Percentiles rank a stretch among this genome's conserved stretches.
phyloP scores from a whole-genome alignment of 2,113 vertebrate genomes.

The Sceloporus undulatus region DNA sequence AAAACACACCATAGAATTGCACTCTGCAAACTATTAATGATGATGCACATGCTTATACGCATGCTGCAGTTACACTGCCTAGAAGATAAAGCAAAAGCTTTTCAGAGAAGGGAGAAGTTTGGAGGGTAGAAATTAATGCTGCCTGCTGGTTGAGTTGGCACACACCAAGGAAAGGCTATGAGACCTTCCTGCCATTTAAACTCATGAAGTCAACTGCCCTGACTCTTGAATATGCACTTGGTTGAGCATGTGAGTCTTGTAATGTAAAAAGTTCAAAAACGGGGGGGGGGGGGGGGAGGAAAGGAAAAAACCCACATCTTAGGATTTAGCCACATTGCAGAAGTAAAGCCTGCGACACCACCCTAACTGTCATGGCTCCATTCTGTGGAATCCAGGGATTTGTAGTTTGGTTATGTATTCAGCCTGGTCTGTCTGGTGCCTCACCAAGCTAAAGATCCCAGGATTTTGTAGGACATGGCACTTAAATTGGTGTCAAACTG shows the following conservation, averaged over 20 bases:
- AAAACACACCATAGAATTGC: neutral
- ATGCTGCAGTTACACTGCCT: neutral
- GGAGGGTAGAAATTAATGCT: conserved; percentile 43
- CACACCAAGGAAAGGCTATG: conserved; percentile 54
- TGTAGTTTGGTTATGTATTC: too few relatives aligned
- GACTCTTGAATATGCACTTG: conserved; percentile 41
- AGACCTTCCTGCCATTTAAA: conserved; percentile 55
- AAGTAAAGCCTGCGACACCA: too few relatives aligned
- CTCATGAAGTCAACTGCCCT: conserved; percentile 56
- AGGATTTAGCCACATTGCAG: neutral
- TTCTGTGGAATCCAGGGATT: too few relatives aligned
- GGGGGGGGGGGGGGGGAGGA: too few relatives aligned
- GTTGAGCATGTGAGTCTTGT: conserved; percentile 34
- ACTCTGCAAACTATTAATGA: neutral
- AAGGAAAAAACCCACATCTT: conserved; percentile 11
- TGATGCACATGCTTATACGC: neutral
- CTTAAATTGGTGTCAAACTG: too few relatives aligned
- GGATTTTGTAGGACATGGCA: too few relatives aligned
- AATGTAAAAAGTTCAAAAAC: neutral
- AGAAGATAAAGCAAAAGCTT: neutral
- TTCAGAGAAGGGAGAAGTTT: neutral
- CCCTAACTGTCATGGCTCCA: too few relatives aligned
- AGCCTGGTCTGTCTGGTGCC: too few relatives aligned
- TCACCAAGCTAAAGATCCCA: too few relatives aligned
- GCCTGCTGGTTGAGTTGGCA: conserved; percentile 61